These are phyloP conservation scores for Malthinus seriepunctatus DNA, from an alignment of 2,888 invertebrate species.

Conservation along the genomic window DNA sequence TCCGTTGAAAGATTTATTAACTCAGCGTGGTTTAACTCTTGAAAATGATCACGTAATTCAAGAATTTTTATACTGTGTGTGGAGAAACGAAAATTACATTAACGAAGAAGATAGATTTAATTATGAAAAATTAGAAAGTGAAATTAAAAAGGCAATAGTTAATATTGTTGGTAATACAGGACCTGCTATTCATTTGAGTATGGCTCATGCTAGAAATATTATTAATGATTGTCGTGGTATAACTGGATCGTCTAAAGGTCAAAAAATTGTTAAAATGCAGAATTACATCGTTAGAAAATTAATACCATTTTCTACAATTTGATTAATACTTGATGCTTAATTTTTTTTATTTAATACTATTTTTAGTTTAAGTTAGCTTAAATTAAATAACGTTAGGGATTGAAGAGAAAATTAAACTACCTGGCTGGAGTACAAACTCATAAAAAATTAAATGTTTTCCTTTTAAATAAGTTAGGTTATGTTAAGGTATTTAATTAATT, in stretches of 20 bases:
- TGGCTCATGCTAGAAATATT: conserved; percentile 8
- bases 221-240: conserved; percentile 14
- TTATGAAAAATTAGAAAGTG: conserved; percentile 11
- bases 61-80: conserved; percentile 16
- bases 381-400: too few species aligned
- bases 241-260: conserved; percentile 1
- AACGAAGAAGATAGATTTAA: conserved; percentile 7
- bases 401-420: too few species aligned
- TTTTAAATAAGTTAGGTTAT: too few species aligned
- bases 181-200: conserved; percentile 22
- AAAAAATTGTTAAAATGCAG: conserved; percentile 19
- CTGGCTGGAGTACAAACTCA: too few species aligned
- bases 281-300: conserved; percentile 17
- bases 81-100: conserved; percentile 15
- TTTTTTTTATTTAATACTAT: too few species aligned
- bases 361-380: too few species aligned
- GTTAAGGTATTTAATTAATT: too few species aligned
- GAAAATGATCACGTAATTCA: conserved; percentile 14
- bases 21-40: conserved; percentile 4
- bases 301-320: conserved; percentile 11
- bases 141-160: conserved; percentile 9
- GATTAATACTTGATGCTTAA: background rate
- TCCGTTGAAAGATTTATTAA: conserved; percentile 10
- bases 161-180: conserved; percentile 14
- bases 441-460: too few species aligned